Base-by-base conservation (phyloP, 2,888 invertebrate species). In the Thera obeliscata region DNA sequence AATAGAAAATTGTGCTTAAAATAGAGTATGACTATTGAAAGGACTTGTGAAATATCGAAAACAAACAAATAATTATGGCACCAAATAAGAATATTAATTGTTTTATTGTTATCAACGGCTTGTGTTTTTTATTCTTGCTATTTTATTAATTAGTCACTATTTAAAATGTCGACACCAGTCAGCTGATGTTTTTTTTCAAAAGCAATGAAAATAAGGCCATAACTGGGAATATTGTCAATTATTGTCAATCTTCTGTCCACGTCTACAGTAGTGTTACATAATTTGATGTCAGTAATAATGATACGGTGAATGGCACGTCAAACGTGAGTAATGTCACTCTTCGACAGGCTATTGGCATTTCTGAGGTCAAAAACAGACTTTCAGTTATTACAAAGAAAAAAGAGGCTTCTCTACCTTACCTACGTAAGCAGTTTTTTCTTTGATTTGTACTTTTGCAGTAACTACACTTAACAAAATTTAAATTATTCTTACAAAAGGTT, bases 211-310 rank as follows among this genome's bases (percentile, higher is more conserved):
- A 56, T 41, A 56, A 41, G 22, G 7, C 41, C 41, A 2, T 56
- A 46, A 46, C 8, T 9, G 43, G 12, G 12, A 58, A 35, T 22
- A 22, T 54, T 61, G 61, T 22, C 61, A 60, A 54, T 41, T 61
- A 54, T 41, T 61, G 41, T 58, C 52, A 64, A 58, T 64, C 63
- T 50, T 35, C 57, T 58, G 52, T 64, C 57, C 43, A 50, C 43
- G 6, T 35, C 8, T 61, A 33, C 58, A 35, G 46, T 35, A 61
- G 33, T 46, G 43, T 35, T 43, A 52, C 52, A 35, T 56, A 0
- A n/a, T 12, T 56, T 56, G n/a, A 57, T n/a, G 60, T 60, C 49
- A 60, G 56, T 60, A 59, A 43, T 55, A 60, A 56, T 55, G 64
- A 58, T 54, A 49, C 5, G 35, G 8, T 43, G 56, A 61, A 61